Percentiles rank a stretch among this genome's conserved stretches.
Evolutionary conservation across 2,888 invertebrate genomes (phyloP).

Genomic region (Melanchra persicariae): DNA sequence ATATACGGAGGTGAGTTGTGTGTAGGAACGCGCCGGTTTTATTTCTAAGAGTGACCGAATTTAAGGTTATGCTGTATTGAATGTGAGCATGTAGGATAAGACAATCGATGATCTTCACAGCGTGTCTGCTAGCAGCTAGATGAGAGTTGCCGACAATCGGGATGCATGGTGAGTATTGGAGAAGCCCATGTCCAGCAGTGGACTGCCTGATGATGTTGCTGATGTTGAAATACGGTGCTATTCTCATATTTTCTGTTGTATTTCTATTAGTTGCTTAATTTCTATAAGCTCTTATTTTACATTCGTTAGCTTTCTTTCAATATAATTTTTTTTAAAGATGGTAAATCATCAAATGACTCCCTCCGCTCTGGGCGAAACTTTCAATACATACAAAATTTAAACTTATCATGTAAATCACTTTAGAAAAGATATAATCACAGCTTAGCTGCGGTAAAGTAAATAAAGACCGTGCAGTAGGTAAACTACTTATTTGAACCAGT

Average conservation of each 20-base stretch:
- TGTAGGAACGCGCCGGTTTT: not conserved
- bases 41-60: not conserved
- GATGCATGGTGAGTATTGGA: not conserved
- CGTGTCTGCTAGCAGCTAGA: not conserved
- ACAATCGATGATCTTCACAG: not conserved
- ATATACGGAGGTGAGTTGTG: conserved; percentile 23
- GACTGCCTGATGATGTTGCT: not conserved
- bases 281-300: not conserved
- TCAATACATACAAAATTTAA: no score
- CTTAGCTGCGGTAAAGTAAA: not conserved
- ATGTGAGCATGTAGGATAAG: not conserved
- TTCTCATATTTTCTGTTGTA: not conserved
- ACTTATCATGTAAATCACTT: not conserved
- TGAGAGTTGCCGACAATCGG: not conserved
- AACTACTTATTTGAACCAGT: no score
- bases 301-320: no score
- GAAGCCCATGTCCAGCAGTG: not conserved
- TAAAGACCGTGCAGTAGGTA: no score
- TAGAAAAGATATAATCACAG: not conserved
- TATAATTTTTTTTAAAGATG: no score
- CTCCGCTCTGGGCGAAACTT: no score
- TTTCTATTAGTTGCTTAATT: not conserved
- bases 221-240: not conserved
- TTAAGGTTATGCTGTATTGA: not conserved
- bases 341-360: no score